Evolutionary conservation across 2,888 invertebrate species (phyloP).

Genomic region (Podotricha telesiphe): DNA sequence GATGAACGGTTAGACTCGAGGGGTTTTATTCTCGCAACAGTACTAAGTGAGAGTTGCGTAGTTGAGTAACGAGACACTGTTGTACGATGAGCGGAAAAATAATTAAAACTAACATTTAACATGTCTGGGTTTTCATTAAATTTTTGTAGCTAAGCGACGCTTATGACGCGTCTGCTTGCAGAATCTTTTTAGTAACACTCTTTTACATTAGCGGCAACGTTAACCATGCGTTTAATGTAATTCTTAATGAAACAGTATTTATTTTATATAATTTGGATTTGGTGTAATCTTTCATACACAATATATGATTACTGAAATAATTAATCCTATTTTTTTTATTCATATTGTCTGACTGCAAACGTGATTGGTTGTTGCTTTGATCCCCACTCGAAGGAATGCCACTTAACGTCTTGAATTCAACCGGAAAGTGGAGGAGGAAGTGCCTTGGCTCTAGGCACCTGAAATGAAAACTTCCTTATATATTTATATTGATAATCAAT

Average conservation of each 20-base stretch:
- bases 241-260: neutral
- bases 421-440: too few relatives aligned
- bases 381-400: too few relatives aligned
- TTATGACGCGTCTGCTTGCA: neutral
- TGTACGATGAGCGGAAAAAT: constrained; percentile 36
- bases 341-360: too few relatives aligned
- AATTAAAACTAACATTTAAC: constrained; percentile 34
- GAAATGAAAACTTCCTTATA: too few relatives aligned
- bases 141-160: constrained; percentile 7
- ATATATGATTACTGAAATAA: too few relatives aligned
- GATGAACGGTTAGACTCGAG: constrained; percentile 50
- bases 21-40: constrained; percentile 33
- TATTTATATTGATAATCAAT: too few relatives aligned
- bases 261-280: too few relatives aligned
- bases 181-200: neutral
- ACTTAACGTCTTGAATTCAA: too few relatives aligned
- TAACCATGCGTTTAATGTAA: neutral
- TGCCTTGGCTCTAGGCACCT: too few relatives aligned
- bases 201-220: neutral
- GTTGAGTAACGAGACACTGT: constrained; percentile 36
- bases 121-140: constrained; percentile 27
- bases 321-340: too few relatives aligned
- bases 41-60: constrained; percentile 22
- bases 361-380: too few relatives aligned
- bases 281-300: too few relatives aligned